A percentile compares a stretch with the other conserved stretches of the same genome.
phyloP scores from a whole-genome alignment of 2,797 vertebrate species.

The Silurus aristotelis region DNA sequence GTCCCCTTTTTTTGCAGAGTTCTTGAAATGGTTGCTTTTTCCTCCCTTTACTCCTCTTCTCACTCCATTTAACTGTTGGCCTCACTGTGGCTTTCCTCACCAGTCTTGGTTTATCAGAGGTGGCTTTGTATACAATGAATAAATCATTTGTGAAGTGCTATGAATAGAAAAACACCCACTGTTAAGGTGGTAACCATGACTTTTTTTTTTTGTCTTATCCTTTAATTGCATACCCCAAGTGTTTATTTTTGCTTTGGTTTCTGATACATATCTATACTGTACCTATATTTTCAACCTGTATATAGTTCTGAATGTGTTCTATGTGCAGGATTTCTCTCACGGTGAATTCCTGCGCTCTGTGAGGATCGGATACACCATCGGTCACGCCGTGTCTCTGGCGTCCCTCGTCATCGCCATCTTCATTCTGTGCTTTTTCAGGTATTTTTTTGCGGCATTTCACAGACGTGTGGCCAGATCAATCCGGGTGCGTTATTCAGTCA shows the following conservation, averaged over 20 bases:
- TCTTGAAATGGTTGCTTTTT: no score
- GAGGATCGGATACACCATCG: constrained; percentile 91
- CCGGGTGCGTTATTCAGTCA: not conserved
- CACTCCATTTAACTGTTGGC: no score
- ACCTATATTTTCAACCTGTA: not conserved
- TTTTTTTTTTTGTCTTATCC: not conserved
- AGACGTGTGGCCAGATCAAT: not conserved
- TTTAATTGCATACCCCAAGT: not conserved
- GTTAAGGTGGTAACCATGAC: not conserved
- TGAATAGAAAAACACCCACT: not conserved
- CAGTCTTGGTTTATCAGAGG: not conserved
- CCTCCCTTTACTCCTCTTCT: no score
- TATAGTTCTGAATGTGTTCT: not conserved
- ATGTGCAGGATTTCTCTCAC: constrained; percentile 59
- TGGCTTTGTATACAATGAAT: not conserved
- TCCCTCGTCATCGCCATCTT: constrained; percentile 84
- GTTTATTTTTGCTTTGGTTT: not conserved
- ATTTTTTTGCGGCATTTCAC: not conserved
- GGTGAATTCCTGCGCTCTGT: constrained; percentile 77
- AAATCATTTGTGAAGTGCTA: not conserved
- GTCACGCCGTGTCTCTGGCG: constrained; percentile 88
- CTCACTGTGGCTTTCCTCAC: no score
- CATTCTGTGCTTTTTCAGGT: constrained; percentile 78
- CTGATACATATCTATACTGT: not conserved
- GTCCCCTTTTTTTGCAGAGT: no score